Percentiles rank a stretch among this genome's conserved stretches.
Conservation (phyloP, 2,888 invertebrate genomes). For the Synergus gifuensis region DNA sequence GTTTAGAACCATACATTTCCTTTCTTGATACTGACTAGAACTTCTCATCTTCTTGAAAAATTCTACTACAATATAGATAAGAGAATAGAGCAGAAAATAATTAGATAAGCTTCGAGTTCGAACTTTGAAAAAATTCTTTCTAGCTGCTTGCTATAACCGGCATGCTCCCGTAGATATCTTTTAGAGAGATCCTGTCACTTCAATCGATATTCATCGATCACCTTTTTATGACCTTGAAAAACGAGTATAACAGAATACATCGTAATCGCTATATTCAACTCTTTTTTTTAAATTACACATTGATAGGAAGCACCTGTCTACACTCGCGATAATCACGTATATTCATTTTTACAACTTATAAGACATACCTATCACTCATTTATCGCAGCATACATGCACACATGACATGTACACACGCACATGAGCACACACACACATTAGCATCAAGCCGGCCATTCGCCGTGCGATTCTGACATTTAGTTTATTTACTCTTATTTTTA, state of each 20-base stretch:
- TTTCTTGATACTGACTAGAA: background rate
- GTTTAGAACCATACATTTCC: background rate
- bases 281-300: background rate
- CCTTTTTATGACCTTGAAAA: slow-evolving; percentile 48
- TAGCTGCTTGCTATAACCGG: slow-evolving; percentile 76
- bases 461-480: background rate
- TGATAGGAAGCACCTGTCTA: background rate
- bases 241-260: slow-evolving; percentile 52
- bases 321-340: background rate
- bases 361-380: background rate
- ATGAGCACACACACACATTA: background rate
- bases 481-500: background rate
- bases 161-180: slow-evolving; percentile 75
- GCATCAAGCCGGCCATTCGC: background rate
- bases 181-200: slow-evolving; percentile 65
- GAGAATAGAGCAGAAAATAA: background rate
- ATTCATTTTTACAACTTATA: background rate
- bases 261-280: slow-evolving; percentile 48
- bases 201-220: slow-evolving; percentile 54
- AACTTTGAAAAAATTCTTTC: slow-evolving; percentile 61
- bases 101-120: slow-evolving; percentile 54
- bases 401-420: background rate
- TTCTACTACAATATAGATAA: background rate
- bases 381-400: background rate
- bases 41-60: background rate